Conservation (phyloP, 2,797 vertebrate genomes). For the Platyrinchus mystaceus region DNA sequence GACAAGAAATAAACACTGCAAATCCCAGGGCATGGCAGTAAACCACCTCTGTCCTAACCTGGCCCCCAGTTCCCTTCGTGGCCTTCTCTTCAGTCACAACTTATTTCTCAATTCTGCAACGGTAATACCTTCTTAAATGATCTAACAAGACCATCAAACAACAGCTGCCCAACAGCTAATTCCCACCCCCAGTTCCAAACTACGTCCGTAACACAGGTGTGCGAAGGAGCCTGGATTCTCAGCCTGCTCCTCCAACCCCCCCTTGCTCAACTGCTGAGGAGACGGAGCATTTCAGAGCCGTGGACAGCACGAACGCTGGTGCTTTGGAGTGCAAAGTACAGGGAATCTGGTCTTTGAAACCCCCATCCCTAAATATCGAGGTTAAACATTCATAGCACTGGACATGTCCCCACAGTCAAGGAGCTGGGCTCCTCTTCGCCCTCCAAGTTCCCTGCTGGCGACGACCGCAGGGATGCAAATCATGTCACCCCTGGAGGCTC, state of each 20-base stretch:
- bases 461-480: background rate
- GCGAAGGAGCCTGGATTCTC: background rate
- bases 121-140: background rate
- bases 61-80: background rate
- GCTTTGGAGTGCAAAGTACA: background rate
- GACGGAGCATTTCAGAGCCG: background rate
- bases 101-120: background rate
- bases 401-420: background rate
- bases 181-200: background rate
- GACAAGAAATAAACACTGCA: background rate
- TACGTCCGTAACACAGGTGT: rapidly evolving
- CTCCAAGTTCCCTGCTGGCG: background rate
- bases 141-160: background rate
- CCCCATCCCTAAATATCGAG: rapidly evolving
- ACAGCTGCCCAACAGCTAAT: background rate
- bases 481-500: background rate
- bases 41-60: background rate
- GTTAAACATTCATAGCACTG: background rate
- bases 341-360: background rate
- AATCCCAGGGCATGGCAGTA: too few species aligned
- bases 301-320: rapidly evolving
- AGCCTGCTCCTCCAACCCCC: background rate
- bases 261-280: rapidly evolving
- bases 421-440: background rate
- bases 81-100: background rate